These are phyloP conservation scores for Ellobius talpinus DNA, from an alignment of 2,113 vertebrate species.

Conservation along the genomic window DNA sequence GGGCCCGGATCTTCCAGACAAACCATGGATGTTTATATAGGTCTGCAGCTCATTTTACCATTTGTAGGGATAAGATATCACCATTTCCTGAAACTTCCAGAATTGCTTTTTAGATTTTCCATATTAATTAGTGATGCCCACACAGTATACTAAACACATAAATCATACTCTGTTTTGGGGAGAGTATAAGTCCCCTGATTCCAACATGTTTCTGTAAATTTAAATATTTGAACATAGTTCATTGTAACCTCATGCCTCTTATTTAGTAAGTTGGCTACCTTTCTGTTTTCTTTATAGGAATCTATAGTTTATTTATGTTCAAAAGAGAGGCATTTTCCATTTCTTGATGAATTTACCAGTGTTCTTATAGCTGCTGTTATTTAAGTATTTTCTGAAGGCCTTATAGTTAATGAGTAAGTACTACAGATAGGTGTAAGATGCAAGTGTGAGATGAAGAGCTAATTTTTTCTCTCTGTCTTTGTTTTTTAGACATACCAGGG, in stretches of 20 bases:
- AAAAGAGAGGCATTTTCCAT: slow-evolving; percentile 51
- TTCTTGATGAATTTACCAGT: slow-evolving; percentile 48
- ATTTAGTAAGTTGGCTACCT: slow-evolving; percentile 21
- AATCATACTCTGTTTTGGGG: slow-evolving; percentile 11
- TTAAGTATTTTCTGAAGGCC: slow-evolving; percentile 30
- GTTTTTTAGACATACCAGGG: slow-evolving; percentile 91
- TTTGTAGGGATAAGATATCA: slow-evolving; percentile 70
- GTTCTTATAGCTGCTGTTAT: slow-evolving; percentile 56
- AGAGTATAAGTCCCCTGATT: slow-evolving; percentile 22
- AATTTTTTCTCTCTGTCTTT: slow-evolving; percentile 25
- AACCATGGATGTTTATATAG: slow-evolving; percentile 65
- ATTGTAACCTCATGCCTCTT: slow-evolving; percentile 35
- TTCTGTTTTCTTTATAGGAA: slow-evolving; percentile 56
- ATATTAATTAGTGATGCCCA: slow-evolving; percentile 51
- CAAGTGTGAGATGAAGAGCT: not conserved
- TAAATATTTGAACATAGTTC: not conserved
- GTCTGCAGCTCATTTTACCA: slow-evolving; percentile 72
- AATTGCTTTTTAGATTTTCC: slow-evolving; percentile 29
- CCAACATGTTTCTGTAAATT: slow-evolving; percentile 27
- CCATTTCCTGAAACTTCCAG: slow-evolving; percentile 42
- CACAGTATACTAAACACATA: slow-evolving; percentile 1
- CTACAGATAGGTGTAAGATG: not conserved
- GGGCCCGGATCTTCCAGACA: slow-evolving; percentile 68
- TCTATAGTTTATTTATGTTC: slow-evolving; percentile 38
- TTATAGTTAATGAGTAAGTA: not conserved